phyloP scores from a whole-genome alignment of 92 coral and sea anemone genomes.

The Phenganax subtilis region DNA sequence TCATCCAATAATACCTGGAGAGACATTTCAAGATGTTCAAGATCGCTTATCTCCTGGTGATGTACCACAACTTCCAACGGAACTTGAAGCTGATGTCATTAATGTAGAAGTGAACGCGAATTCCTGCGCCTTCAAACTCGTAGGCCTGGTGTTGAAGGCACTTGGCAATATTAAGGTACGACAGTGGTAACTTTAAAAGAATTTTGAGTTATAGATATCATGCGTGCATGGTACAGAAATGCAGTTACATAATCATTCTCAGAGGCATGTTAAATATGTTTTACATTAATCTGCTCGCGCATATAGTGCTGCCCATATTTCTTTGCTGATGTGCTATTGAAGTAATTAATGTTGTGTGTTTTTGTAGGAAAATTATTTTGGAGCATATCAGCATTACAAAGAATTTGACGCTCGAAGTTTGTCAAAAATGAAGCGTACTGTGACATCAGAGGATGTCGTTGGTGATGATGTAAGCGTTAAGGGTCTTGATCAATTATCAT shows the following conservation, averaged over 20 bases:
- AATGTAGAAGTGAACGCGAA: constrained; percentile 93
- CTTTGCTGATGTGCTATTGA: background rate
- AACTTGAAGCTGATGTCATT: constrained; percentile 91
- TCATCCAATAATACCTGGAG: constrained; percentile 79
- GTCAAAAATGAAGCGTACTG: constrained; percentile 43
- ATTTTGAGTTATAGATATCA: no score
- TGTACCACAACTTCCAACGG: constrained; percentile 64
- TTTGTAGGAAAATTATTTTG: constrained; percentile 91
- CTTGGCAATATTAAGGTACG: constrained; percentile 79
- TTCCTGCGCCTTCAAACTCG: constrained; percentile 80
- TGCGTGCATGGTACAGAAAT: no score
- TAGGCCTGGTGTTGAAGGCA: constrained; percentile 74
- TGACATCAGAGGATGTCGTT: constrained; percentile 33
- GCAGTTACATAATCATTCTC: no score
- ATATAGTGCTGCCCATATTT: background rate
- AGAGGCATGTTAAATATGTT: no score
- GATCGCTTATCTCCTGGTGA: constrained; percentile 58
- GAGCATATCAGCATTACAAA: constrained; percentile 70
- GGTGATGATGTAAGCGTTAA: constrained; percentile 9
- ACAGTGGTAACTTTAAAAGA: background rate
- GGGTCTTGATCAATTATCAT: constrained; percentile 21
- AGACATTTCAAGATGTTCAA: constrained; percentile 46
- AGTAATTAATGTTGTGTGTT: background rate
- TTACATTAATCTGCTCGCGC: background rate
- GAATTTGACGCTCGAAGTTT: constrained; percentile 65